Percentiles rank a stretch among this genome's conserved stretches.
Evolutionary conservation across 2,797 vertebrate genomes (phyloP).

Genomic region (Cetoscarus ocellatus): DNA sequence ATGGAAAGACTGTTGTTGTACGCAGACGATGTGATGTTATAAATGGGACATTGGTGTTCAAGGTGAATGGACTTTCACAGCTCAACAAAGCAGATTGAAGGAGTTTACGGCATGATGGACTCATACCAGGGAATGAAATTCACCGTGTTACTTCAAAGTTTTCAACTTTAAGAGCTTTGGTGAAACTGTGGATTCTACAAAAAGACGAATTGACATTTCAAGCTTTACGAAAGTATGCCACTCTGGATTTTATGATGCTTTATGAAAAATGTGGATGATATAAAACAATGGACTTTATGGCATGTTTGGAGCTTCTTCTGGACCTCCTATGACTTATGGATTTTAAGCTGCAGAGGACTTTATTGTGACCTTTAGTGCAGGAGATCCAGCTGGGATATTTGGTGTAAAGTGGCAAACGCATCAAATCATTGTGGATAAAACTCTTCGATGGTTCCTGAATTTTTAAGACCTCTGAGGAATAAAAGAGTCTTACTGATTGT

Average conservation of each 20-base stretch:
- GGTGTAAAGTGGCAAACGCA: too few species aligned
- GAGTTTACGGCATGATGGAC: neutral
- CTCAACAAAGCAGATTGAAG: neutral
- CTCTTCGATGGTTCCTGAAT: neutral
- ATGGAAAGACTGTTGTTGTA: slow-evolving; percentile 20
- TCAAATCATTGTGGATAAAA: too few species aligned
- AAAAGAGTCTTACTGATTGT: neutral
- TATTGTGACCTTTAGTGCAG: neutral
- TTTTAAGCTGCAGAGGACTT: neutral
- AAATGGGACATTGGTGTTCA: slow-evolving; percentile 1
- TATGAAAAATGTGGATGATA: neutral
- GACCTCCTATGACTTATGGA: neutral
- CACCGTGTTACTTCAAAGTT: too few species aligned
- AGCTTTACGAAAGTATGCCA: too few species aligned
- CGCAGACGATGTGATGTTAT: slow-evolving; percentile 57
- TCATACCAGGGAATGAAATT: neutral
- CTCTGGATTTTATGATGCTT: neutral
- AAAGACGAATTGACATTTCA: too few species aligned
- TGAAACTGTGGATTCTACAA: neutral
- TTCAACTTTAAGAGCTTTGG: neutral
- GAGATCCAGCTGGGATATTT: neutral
- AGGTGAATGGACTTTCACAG: slow-evolving; percentile 15
- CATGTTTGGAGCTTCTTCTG: neutral
- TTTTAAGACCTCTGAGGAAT: neutral
- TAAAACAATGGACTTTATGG: too few species aligned